A percentile compares a stretch with the other conserved stretches of the same genome.
phyloP scores from a whole-genome alignment of 2,888 invertebrate species.

The Drosophila vallismaia region DNA sequence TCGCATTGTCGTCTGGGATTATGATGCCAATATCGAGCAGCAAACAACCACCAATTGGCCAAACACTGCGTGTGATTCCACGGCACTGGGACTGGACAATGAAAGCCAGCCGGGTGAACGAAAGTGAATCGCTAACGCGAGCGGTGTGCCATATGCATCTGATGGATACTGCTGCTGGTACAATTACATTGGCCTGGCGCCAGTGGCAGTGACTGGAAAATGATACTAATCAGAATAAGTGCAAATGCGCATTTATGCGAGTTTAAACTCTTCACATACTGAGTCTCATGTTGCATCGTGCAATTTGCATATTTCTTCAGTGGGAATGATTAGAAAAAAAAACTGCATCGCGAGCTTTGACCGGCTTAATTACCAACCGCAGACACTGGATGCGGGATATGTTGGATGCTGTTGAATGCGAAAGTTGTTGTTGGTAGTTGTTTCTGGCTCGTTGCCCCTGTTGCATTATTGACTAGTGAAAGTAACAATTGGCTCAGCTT shows the following conservation, averaged over 20 bases:
- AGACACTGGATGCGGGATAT: conserved; percentile 61
- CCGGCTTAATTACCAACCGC: conserved; percentile 65
- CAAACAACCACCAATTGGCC: conserved; percentile 39
- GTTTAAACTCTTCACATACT: conserved; percentile 45
- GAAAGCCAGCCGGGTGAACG: conserved; percentile 63
- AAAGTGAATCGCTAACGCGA: conserved; percentile 64
- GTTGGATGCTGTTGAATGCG: conserved; percentile 38
- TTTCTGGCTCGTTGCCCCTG: conserved; percentile 35
- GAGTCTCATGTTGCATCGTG: conserved; percentile 22
- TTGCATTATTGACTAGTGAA: conserved; percentile 71
- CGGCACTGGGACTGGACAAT: conserved; percentile 9
- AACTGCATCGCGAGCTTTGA: conserved; percentile 32
- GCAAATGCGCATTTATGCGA: conserved; percentile 67
- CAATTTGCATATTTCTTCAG: conserved; percentile 63
- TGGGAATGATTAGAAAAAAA: conserved; percentile 43
- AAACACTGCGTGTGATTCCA: conserved; percentile 52
- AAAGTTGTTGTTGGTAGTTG: conserved; percentile 41
- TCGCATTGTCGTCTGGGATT: conserved; percentile 52
- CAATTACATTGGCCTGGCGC: conserved; percentile 54
- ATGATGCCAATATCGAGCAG: conserved; percentile 42
- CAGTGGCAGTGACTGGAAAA: conserved; percentile 51
- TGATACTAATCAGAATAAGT: conserved; percentile 76
- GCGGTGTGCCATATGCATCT: conserved; percentile 13
- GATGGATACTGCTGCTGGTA: conserved; percentile 15
- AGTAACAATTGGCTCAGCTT: conserved; percentile 67